A percentile compares a stretch with the other conserved stretches of the same genome.
Conservation (phyloP, 2,888 invertebrate species). For the Dermolepida albohirtum region DNA sequence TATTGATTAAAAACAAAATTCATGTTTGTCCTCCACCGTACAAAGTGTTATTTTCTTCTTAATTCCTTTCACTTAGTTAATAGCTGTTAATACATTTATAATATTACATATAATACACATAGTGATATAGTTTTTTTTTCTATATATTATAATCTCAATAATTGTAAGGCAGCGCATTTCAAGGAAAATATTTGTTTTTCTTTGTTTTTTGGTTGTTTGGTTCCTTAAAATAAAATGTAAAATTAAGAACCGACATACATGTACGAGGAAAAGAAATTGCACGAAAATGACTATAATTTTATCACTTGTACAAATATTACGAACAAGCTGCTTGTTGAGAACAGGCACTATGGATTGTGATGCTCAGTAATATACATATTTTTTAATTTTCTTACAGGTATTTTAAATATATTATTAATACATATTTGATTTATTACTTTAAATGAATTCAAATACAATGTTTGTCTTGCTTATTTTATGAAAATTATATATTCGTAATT, state of each 20-base stretch:
- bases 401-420: no score
- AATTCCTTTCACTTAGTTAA: constrained; percentile 32
- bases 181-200: constrained; percentile 17
- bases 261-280: constrained; percentile 53
- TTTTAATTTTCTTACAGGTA: no score
- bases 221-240: constrained; percentile 10
- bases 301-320: constrained; percentile 50
- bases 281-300: constrained; percentile 58
- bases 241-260: constrained; percentile 1
- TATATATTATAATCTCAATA: constrained; percentile 38
- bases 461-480: no score
- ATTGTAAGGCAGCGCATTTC: constrained; percentile 33
- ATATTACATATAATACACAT: constrained; percentile 33
- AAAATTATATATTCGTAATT: no score
- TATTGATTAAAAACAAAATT: constrained; percentile 4
- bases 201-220: constrained; percentile 25
- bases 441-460: no score
- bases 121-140: constrained; percentile 25
- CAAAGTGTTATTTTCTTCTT: constrained; percentile 11
- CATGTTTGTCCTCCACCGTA: constrained; percentile 25
- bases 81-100: constrained; percentile 39
- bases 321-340: constrained; percentile 46
- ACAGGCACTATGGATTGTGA: constrained; percentile 63
- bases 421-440: no score
- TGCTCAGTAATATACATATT: constrained; percentile 41